Conservation (phyloP, 2,888 invertebrate genomes). For the Eupithecia insigniata region DNA sequence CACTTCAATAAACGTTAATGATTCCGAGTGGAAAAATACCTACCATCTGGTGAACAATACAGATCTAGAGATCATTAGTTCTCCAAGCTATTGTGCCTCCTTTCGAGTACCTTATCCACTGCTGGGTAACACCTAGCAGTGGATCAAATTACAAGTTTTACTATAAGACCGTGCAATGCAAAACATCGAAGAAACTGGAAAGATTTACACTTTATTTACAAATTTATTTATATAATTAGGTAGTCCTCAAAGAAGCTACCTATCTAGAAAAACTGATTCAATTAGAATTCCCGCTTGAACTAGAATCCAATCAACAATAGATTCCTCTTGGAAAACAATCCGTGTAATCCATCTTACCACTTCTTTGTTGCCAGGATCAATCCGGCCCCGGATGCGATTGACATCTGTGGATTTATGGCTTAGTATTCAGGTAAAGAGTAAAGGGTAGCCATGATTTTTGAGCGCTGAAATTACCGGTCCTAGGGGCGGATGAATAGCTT, state of each 20-base stretch:
- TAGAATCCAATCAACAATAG: slow-evolving; percentile 25
- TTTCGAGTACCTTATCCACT: too few species aligned
- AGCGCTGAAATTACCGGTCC: background rate
- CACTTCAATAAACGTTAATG: too few species aligned
- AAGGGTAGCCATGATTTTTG: background rate
- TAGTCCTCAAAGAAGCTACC: background rate
- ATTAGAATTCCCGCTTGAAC: background rate
- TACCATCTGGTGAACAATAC: too few species aligned
- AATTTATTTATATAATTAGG: too few species aligned
- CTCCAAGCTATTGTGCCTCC: too few species aligned
- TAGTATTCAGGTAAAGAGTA: background rate
- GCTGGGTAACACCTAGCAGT: too few species aligned
- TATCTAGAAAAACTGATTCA: background rate
- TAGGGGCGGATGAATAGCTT: background rate
- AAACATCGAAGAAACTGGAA: too few species aligned
- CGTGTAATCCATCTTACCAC: slow-evolving; percentile 18
- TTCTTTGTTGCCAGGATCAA: slow-evolving; percentile 28
- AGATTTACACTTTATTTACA: too few species aligned
- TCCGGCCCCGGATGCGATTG: slow-evolving; percentile 2
- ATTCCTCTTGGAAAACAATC: background rate
- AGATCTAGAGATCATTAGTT: too few species aligned
- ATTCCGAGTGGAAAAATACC: too few species aligned
- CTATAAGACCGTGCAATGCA: too few species aligned
- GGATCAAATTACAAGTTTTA: too few species aligned
- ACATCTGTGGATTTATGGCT: slow-evolving; percentile 26